Percentiles rank a stretch among this genome's conserved stretches.
phyloP scores from a whole-genome alignment of 2,888 invertebrate species.

The Sericinus montela region DNA sequence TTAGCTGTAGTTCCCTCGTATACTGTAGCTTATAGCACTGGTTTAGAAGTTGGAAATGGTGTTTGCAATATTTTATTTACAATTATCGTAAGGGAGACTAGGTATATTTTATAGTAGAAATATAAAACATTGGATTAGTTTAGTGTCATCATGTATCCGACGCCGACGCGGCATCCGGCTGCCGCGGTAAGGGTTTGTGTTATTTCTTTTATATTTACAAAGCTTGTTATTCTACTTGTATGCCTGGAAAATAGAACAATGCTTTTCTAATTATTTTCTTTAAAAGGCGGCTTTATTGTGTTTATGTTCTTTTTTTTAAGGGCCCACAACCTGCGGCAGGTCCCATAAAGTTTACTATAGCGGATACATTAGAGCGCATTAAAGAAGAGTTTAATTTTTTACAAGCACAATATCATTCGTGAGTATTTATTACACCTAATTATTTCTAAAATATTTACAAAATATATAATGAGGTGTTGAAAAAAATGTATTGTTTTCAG shows the following conservation, averaged over 20 bases:
- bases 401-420: conserved; percentile 97
- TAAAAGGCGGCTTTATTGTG: conserved; percentile 31
- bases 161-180: conserved; percentile 87
- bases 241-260: not conserved
- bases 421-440: conserved; percentile 60
- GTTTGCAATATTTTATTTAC: conserved; percentile 46
- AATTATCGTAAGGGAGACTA: conserved; percentile 59
- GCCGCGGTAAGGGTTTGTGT: conserved; percentile 84
- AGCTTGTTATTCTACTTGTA: conserved; percentile 12
- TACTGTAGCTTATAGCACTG: conserved; percentile 65
- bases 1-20: conserved; percentile 56
- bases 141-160: conserved; percentile 82
- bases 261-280: conserved; percentile 15
- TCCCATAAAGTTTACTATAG: conserved; percentile 95
- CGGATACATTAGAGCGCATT: conserved; percentile 95
- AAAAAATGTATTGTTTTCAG: conserved; percentile 72
- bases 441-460: conserved; percentile 1
- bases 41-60: conserved; percentile 57
- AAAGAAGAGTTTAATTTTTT: conserved; percentile 97
- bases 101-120: conserved; percentile 56
- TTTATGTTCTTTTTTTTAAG: conserved; percentile 70
- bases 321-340: conserved; percentile 92
- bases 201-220: conserved; percentile 32
- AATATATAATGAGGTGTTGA: not conserved
- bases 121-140: conserved; percentile 26